Base-by-base conservation (phyloP, 2,888 invertebrate genomes). In the Silvanus unidentatus region DNA sequence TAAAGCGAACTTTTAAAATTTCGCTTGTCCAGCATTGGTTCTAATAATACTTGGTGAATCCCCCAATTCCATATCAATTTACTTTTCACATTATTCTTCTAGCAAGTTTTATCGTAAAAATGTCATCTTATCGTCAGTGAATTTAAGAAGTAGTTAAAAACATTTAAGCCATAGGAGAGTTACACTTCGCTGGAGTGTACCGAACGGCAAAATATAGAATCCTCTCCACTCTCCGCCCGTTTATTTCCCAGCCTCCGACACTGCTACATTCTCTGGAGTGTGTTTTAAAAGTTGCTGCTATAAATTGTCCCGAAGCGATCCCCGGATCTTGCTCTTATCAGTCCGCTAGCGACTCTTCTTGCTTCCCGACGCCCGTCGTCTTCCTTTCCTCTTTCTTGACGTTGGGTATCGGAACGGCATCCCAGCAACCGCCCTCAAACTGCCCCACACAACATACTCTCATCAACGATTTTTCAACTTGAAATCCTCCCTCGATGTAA, bases 261-360 rank as follows among this genome's bases (percentile, higher is more conserved):
- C n/a, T n/a, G n/a, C n/a, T n/a, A n/a, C n/a, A n/a, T 64, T 66
- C 69, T 65, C 69, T 62, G 63, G 66, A 68, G 70, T 69, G 70
- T 70, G 70, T 70, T 71, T 72, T 71, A 71, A 72, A 72, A 72
- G 70, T 72, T 71, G 68, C 69, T 66, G 69, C 70, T 64, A 72
- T 72, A 72, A 72, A 72, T 72, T 69, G 70, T 69, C 69, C 71
- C 69, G 66, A 60, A 71, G 71, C 71, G 70, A 71, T 71, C 70
- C 72, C 65, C 68, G 69, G 66, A 70, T 70, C 67, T 68, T 61
- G 60, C 54, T 61, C 70, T 70, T 71, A 70, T 70, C 70, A 67
- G 69, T 67, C 60, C 66, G 64, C 60, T 66, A 65, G 62, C 65
- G 15, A 15, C 66, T 62, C 66, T 67, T 63, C 66, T 67, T 63